Conservation (phyloP, 2,113 vertebrate species). For the Speoplatyrhinus poulsoni region DNA sequence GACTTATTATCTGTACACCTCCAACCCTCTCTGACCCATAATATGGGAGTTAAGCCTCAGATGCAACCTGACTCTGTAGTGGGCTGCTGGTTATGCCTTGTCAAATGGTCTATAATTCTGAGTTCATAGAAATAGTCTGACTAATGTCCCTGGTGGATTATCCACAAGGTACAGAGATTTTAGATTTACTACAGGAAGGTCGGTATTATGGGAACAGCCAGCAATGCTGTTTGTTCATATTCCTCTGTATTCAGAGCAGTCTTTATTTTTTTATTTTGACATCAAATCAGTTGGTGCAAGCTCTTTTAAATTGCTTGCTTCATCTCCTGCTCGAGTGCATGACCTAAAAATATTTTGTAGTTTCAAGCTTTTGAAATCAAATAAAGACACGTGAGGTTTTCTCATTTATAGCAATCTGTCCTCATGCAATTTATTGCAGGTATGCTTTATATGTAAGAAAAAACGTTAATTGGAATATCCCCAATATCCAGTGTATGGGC, state of each 20-base stretch:
- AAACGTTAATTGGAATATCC: slow-evolving; percentile 28
- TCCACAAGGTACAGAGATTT: slow-evolving; percentile 18
- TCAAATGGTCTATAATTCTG: slow-evolving; percentile 39
- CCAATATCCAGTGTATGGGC: slow-evolving; percentile 23
- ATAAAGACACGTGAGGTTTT: slow-evolving; percentile 31
- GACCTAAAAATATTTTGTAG: slow-evolving; percentile 18
- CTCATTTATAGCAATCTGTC: slow-evolving; percentile 6
- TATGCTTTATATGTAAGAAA: neutral
- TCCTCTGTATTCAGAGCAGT: neutral
- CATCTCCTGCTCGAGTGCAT: neutral
- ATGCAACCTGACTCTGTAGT: slow-evolving; percentile 39
- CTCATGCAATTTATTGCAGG: neutral
- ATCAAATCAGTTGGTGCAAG: neutral
- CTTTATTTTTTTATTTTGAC: neutral
- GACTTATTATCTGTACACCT: slow-evolving; percentile 35
- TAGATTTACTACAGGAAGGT: slow-evolving; percentile 24
- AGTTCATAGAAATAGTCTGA: slow-evolving; percentile 48
- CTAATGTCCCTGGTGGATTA: slow-evolving; percentile 52
- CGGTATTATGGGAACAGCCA: neutral
- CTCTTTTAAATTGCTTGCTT: slow-evolving; percentile 6
- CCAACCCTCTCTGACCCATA: slow-evolving; percentile 23
- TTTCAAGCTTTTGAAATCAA: slow-evolving; percentile 8
- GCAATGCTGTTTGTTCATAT: neutral
- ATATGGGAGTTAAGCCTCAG: slow-evolving; percentile 23
- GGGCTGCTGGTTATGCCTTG: slow-evolving; percentile 4